phyloP scores from a whole-genome alignment of 2,888 invertebrate species.

The Crioceris asparagi region DNA sequence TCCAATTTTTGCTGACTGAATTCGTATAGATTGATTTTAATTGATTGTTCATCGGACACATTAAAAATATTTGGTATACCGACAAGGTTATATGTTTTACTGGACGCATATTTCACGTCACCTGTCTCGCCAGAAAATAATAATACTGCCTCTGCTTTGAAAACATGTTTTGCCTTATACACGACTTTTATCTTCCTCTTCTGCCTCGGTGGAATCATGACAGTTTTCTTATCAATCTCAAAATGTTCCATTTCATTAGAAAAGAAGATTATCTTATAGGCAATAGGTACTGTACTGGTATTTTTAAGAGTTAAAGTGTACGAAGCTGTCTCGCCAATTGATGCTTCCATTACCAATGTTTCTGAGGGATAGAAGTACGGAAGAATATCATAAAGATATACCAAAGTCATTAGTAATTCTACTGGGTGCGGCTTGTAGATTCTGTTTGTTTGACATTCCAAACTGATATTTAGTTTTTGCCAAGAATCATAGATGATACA shows the following conservation, averaged over 20 bases:
- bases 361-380: conserved; percentile 44
- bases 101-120: conserved; percentile 26
- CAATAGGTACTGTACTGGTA: conserved; percentile 18
- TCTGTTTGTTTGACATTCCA: conserved; percentile 42
- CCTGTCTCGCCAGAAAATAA: conserved; percentile 29
- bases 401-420: conserved; percentile 48
- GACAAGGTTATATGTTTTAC: conserved; percentile 22
- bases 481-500: conserved; percentile 38
- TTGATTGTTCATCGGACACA: conserved; percentile 14
- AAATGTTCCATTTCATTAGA: conserved; percentile 25
- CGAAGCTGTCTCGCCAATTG: conserved; percentile 38
- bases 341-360: conserved; percentile 38
- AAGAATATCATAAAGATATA: conserved; percentile 43
- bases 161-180: conserved; percentile 26
- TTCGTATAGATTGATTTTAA: conserved; percentile 16
- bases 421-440: conserved; percentile 44
- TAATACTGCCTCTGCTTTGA: conserved; percentile 18
- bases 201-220: conserved; percentile 13
- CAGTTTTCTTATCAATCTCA: conserved; percentile 8
- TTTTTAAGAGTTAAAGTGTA: conserved; percentile 39
- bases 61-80: conserved; percentile 25
- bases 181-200: conserved; percentile 17
- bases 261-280: conserved; percentile 27
- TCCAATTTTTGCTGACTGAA: conserved; percentile 5
- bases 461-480: conserved; percentile 44